Conservation (phyloP, 37 sponge, comb jelly and placozoan species). For the Hormiphora californensis region DNA sequence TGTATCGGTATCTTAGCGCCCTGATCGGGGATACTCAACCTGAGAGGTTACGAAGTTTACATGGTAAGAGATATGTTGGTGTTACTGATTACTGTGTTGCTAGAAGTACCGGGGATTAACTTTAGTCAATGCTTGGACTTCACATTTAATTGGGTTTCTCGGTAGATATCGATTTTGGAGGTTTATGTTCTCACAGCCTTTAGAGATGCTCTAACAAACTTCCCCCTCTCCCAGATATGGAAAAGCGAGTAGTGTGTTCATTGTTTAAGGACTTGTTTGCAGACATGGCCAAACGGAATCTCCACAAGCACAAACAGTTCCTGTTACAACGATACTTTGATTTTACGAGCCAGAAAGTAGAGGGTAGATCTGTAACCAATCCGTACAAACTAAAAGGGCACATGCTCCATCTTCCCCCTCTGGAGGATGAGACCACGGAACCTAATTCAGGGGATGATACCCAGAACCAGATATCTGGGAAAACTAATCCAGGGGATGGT, state of each 20-base stretch:
- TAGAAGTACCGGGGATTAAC: too few relatives aligned
- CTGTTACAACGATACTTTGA: slow-evolving; percentile 22
- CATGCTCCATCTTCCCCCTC: slow-evolving; percentile 36
- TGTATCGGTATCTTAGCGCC: neutral
- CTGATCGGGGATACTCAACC: neutral
- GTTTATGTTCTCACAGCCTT: neutral
- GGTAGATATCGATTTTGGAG: too few relatives aligned
- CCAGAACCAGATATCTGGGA: too few relatives aligned
- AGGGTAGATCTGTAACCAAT: neutral
- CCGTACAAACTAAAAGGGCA: slow-evolving; percentile 19
- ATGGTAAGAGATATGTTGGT: too few relatives aligned
- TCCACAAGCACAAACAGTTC: slow-evolving; percentile 37
- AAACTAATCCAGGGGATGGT: too few relatives aligned
- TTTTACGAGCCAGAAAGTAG: neutral
- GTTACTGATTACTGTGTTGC: too few relatives aligned
- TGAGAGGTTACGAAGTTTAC: too few relatives aligned
- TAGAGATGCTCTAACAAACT: neutral
- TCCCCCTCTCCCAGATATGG: neutral
- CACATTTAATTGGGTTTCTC: too few relatives aligned
- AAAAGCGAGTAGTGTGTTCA: neutral
- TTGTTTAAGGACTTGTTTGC: neutral
- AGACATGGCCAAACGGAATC: slow-evolving; percentile 48
- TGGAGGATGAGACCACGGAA: too few relatives aligned
- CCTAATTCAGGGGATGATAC: too few relatives aligned
- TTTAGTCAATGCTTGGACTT: too few relatives aligned